A percentile compares a stretch with the other conserved stretches of the same genome.
Evolutionary conservation across 2,888 invertebrate genomes (phyloP).

Genomic region (Spialia ferax): DNA sequence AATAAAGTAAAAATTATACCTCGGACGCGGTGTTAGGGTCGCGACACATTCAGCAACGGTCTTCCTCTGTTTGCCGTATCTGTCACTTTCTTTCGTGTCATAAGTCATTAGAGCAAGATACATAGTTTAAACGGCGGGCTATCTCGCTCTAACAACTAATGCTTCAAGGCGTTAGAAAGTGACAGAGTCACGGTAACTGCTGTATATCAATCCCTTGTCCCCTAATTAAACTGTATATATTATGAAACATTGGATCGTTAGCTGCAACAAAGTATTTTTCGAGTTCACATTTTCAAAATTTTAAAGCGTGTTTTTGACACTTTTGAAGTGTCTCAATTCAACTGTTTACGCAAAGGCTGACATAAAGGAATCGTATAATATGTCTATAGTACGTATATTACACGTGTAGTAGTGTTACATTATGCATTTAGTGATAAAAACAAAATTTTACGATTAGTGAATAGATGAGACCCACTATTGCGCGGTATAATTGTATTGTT

Average conservation of each 20-base stretch:
- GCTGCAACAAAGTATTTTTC: conserved; percentile 46
- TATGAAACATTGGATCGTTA: conserved; percentile 36
- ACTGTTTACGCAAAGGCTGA: conserved; percentile 59
- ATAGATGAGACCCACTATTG: conserved; percentile 61
- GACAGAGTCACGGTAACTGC: too few relatives aligned
- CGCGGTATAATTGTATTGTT: conserved; percentile 42
- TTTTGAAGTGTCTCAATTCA: conserved; percentile 13
- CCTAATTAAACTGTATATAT: conserved; percentile 11
- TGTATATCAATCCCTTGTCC: too few relatives aligned
- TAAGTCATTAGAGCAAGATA: too few relatives aligned
- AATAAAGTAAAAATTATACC: conserved; percentile 11
- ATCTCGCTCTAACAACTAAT: too few relatives aligned
- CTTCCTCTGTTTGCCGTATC: too few relatives aligned
- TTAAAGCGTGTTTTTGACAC: conserved; percentile 25
- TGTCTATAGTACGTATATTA: conserved; percentile 75
- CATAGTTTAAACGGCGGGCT: too few relatives aligned
- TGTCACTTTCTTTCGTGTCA: too few relatives aligned
- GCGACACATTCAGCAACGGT: too few relatives aligned
- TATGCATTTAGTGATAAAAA: conserved; percentile 80
- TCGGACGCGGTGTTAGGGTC: conserved; percentile 15
- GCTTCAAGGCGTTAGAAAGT: too few relatives aligned
- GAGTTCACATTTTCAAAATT: conserved; percentile 37
- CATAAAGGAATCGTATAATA: conserved; percentile 77
- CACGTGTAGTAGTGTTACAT: conserved; percentile 77
- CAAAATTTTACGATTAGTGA: conserved; percentile 71